Base-by-base conservation (phyloP, 2,113 vertebrate species). In the Poeciliopsis prolifica region DNA sequence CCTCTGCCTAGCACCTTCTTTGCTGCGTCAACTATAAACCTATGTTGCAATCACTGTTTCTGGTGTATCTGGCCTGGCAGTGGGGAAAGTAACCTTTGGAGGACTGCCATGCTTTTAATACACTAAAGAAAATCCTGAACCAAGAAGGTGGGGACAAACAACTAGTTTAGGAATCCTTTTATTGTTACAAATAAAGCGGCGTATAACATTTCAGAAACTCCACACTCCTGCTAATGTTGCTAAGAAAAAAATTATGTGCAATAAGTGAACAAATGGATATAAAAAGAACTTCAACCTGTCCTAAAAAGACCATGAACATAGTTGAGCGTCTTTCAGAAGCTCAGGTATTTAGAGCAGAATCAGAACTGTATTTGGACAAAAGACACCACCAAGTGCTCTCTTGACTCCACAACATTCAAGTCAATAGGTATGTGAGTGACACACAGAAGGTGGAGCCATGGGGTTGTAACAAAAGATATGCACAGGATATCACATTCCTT, bases 391-490 rank as follows among this genome's bases (percentile, higher is more conserved):
- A 86, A 92, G 81, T 88, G 80, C 69, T 91, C 86, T 86, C 86
- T 80, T 88, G 86, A 89, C 80, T 86, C 68, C 60, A 79, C 80
- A 73, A 81, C 81, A 80, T 81, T 74, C 74, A 62, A 82, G 85
- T 90, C 86, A 91, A 89, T 88, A 86, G 86, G 76, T 85, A 83
- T 30, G 80, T 63, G 78, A 83, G 70, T 87, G 88, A 83, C 86
- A 71, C 83, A 54, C 83, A 60, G 82, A 86, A 87, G 84, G 72
- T 83, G 76, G 88, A 88, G 87, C 87, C 80, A 72, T 77, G 84
- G 82, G 90, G 79, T 88, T 89, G 88, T 74, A 91, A 94, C 92
- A 94, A 94, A 93, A 89, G 85, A 92, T 89, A 86, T 93, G 93
- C 93, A 91, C 84, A 87, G 88, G 86, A 87, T 92, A 92, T 93